Evolutionary conservation across 30 jellyfish, hydroid and myxozoan species (phyloP), one percentile per base, ranked within the genome.

Genomic region (Phacellophora camtschatica): DNA sequence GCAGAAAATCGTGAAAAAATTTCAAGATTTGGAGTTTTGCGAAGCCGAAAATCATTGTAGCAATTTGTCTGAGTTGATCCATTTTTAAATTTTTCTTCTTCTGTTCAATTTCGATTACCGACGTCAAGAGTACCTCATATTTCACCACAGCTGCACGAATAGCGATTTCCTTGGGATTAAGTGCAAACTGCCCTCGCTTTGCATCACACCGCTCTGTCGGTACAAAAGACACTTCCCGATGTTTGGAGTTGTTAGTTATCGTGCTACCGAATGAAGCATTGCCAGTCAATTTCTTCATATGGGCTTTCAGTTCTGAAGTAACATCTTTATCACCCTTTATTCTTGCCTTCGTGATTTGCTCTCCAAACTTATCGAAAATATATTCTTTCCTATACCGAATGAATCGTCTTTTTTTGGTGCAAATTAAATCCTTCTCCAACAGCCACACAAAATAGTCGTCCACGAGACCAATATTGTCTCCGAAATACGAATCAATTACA

Each of bases 401-500:
- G 27, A 30, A 65, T 15, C 15, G 3, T 0, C 11, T 1, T 2
- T 29, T 28, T 15, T 33, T 6, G 1, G 22, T 24, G 2, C 31
- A 10, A 4, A 27, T 15, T 12, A 30, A n/a, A 1, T 31, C 77
- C 46, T 13, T 67, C 19, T 5, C 0, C 19, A 36, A 0, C 48
- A 67, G 28, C 46, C 63, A 42, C 36, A 39, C 65, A 12, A 67
- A 2, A 39, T 22, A 36, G 19, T 67, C 82, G 13, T 42, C 62
- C 12, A 42, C 42, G 16, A 67, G 28, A 9, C 63, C 82, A 2
- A 67, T 11, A 4, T 25, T 2, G 2, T 11, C 35, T 42, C 71
- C 71, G 28, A 8, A 71, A 23, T 50, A 50, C 2, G 86, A 72
- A 51, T 72, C 86, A 2, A 72, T 49, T 0, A 72, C 86, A 1